Evolutionary conservation across 2,113 vertebrate species (phyloP).

Genomic region (Malaclemys terrapin): DNA sequence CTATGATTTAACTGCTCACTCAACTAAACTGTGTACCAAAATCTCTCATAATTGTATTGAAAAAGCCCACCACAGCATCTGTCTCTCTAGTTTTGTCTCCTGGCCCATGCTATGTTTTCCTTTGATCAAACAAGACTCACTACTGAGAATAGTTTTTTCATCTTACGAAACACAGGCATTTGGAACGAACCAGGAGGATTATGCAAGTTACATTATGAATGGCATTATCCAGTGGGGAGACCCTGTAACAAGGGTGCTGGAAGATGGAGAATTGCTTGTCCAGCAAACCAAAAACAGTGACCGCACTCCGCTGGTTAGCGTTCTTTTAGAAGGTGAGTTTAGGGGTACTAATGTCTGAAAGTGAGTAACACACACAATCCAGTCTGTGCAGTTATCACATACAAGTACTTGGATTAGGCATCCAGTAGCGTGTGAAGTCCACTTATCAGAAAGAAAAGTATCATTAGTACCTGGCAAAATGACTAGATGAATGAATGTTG

Average conservation of each 20-base stretch:
- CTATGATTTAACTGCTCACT: background rate
- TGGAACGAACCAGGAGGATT: constrained; percentile 97
- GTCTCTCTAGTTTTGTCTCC: background rate
- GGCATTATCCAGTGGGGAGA: constrained; percentile 97
- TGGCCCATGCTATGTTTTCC: background rate
- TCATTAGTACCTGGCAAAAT: too few relatives aligned
- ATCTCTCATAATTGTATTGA: background rate
- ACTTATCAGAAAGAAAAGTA: background rate
- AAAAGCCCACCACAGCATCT: background rate
- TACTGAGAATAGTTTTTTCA: background rate
- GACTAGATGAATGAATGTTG: background rate
- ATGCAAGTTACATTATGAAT: constrained; percentile 97
- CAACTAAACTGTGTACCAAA: background rate
- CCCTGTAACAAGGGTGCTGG: constrained; percentile 89
- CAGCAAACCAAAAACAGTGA: constrained; percentile 98
- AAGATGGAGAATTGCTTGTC: constrained; percentile 94
- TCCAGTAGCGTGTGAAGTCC: rapidly evolving
- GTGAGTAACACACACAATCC: rapidly evolving
- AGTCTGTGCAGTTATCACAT: background rate
- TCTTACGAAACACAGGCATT: constrained; percentile 84
- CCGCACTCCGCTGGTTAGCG: constrained; percentile 94
- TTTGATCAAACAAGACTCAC: background rate
- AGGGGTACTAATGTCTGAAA: rapidly evolving
- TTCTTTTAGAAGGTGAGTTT: constrained; percentile 91
- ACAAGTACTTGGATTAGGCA: rapidly evolving